Conservation (phyloP, 1,140 invertebrate genomes). For the Nixonia krombeini region DNA sequence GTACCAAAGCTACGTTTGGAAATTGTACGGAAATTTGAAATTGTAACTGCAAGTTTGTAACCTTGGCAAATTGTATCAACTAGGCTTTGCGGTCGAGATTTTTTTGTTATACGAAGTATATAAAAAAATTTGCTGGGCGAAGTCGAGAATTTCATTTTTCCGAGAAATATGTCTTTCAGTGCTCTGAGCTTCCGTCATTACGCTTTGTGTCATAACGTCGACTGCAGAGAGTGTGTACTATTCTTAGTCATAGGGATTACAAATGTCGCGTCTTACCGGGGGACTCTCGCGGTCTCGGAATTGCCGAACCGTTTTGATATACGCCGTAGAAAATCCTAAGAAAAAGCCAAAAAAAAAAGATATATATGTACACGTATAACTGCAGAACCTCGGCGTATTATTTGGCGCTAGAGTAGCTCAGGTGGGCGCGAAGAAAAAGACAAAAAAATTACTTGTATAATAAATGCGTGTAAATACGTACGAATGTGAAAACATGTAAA, state of each 20-base stretch:
- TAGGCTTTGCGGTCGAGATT: no score
- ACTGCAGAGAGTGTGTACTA: not conserved
- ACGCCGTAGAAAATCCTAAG: not conserved
- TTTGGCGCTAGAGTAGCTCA: not conserved
- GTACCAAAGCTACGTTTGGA: no score
- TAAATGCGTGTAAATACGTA: no score
- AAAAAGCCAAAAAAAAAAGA: constrained; percentile 1
- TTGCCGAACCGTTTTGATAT: not conserved
- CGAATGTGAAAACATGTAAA: no score
- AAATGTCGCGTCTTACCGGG: not conserved
- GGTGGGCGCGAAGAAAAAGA: not conserved
- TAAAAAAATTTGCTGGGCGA: no score
- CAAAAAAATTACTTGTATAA: not conserved
- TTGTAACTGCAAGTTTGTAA: no score
- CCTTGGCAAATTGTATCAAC: no score
- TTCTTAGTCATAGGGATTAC: not conserved
- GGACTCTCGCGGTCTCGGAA: not conserved
- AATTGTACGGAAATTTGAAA: not conserved
- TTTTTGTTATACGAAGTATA: no score
- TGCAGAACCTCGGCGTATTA: not conserved
- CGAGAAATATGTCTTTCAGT: no score
- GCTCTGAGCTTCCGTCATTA: no score
- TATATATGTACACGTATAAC: not conserved
- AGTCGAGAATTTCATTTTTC: no score
- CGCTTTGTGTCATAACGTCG: not conserved